Conservation (phyloP, 2,888 invertebrate genomes). For the Ectobius pallidus region DNA sequence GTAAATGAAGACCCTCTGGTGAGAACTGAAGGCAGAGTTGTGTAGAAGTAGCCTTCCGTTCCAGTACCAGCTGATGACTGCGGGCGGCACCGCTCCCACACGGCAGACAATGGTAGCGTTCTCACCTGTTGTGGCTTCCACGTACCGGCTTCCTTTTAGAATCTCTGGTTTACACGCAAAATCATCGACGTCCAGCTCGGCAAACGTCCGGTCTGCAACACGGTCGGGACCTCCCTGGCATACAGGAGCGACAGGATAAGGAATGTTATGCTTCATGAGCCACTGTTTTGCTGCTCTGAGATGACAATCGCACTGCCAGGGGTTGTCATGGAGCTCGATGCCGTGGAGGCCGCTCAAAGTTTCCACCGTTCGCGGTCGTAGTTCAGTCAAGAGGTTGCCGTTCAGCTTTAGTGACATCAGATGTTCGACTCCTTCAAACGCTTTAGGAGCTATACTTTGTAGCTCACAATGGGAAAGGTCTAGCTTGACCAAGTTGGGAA, state of each 20-base stretch:
- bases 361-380: constrained; percentile 75
- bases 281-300: constrained; percentile 81
- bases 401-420: constrained; percentile 81
- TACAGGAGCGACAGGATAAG: constrained; percentile 76
- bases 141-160: constrained; percentile 70
- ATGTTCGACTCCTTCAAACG: constrained; percentile 77
- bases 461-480: constrained; percentile 85
- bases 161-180: constrained; percentile 84
- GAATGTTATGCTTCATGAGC: constrained; percentile 77
- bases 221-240: constrained; percentile 76
- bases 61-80: constrained; percentile 86
- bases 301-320: constrained; percentile 88
- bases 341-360: constrained; percentile 75
- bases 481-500: constrained; percentile 79
- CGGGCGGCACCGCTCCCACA: constrained; percentile 80
- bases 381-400: constrained; percentile 76
- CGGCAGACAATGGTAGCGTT: constrained; percentile 85
- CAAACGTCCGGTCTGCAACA: constrained; percentile 73
- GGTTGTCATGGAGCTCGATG: constrained; percentile 84
- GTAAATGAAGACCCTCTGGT: constrained; percentile 75
- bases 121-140: constrained; percentile 80
- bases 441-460: constrained; percentile 74
- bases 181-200: constrained; percentile 78
- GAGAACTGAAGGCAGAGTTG: constrained; percentile 77
- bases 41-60: constrained; percentile 79